Percentiles rank a stretch among this genome's conserved stretches.
Conservation (phyloP, 2,888 invertebrate species). For the Lucinisca nassula region DNA sequence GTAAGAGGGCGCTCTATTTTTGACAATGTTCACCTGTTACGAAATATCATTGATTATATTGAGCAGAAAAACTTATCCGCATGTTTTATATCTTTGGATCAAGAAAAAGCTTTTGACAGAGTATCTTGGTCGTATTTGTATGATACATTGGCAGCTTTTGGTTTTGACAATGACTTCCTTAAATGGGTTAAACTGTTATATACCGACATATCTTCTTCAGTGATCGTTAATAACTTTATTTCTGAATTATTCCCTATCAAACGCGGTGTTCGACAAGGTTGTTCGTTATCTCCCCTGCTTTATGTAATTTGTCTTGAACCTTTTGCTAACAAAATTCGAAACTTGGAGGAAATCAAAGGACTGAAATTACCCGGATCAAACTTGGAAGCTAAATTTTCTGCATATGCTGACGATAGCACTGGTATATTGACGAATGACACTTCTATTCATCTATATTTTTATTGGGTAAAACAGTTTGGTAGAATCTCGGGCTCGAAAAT, state of each 20-base stretch:
- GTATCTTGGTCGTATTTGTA: constrained; percentile 69
- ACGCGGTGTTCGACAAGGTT: constrained; percentile 64
- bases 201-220: constrained; percentile 54
- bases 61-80: no score
- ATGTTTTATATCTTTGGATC: no score
- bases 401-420: no score
- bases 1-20: constrained; percentile 69
- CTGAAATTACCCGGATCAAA: not conserved
- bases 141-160: constrained; percentile 59
- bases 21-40: constrained; percentile 66
- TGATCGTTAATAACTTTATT: constrained; percentile 64
- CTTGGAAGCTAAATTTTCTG: no score
- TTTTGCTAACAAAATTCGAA: no score
- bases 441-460: no score
- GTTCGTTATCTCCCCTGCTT: no score
- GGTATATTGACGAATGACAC: no score
- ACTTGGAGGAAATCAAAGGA: not conserved
- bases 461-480: no score
- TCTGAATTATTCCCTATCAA: constrained; percentile 54
- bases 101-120: constrained; percentile 74
- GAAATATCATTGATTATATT: constrained; percentile 58
- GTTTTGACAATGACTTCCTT: constrained; percentile 65
- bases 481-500: no score
- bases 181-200: constrained; percentile 70
- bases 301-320: no score